These are phyloP conservation scores for Athene cunicularia DNA, from an alignment of 2,113 vertebrate genomes.

Conservation along the genomic window DNA sequence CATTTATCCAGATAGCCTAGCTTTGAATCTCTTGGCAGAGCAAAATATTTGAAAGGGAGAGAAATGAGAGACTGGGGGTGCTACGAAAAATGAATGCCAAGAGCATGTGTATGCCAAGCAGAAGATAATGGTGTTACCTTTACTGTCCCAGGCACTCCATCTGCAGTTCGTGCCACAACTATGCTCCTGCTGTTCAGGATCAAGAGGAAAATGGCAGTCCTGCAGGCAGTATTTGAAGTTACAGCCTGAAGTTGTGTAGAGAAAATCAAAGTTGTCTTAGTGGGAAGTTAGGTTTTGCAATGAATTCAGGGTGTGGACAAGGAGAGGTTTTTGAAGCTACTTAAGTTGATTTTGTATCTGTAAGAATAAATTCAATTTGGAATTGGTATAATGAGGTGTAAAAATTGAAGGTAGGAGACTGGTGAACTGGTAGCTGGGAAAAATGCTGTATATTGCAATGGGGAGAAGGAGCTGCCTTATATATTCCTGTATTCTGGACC, in stretches of 20 bases:
- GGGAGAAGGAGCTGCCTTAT: not conserved
- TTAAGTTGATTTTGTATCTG: not conserved
- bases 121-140: not conserved
- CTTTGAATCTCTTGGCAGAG: slow-evolving; percentile 26
- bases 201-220: not conserved
- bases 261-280: not conserved
- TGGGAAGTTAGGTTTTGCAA: not conserved
- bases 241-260: not conserved
- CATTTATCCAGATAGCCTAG: not conserved
- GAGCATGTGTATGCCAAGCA: not conserved
- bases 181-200: not conserved
- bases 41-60: not conserved
- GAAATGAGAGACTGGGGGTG: not conserved
- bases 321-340: not conserved
- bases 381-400: not conserved
- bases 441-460: not conserved
- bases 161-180: not conserved
- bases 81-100: not conserved
- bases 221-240: not conserved
- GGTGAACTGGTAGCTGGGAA: not conserved
- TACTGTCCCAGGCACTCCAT: not conserved
- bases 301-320: not conserved
- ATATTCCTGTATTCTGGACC: not conserved
- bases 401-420: not conserved
- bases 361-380: not conserved